These are phyloP conservation scores for Nomada goodeniana DNA, from an alignment of 2,888 invertebrate genomes.

Conservation along the genomic window DNA sequence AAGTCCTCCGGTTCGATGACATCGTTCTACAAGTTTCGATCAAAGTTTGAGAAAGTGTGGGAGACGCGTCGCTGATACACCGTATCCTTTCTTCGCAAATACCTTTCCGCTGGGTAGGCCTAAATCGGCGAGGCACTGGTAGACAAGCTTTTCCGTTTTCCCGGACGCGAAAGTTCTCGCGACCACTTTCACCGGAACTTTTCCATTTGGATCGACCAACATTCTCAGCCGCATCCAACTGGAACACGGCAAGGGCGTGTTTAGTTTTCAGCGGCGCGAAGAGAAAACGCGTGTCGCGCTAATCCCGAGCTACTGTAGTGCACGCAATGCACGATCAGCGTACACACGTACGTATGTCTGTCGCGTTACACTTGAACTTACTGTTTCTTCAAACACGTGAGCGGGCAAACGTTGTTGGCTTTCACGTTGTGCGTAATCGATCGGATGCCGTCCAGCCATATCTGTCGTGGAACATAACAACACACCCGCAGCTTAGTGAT, in stretches of 20 bases:
- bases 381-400: slow-evolving; percentile 99
- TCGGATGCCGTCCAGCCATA: slow-evolving; percentile 97
- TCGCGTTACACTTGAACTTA: slow-evolving; percentile 88
- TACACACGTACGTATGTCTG: slow-evolving; percentile 7
- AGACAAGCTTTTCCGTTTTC: slow-evolving; percentile 98
- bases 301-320: too few species aligned
- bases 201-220: slow-evolving; percentile 96
- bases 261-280: background rate
- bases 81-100: background rate
- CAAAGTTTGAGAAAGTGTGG: slow-evolving; percentile 9
- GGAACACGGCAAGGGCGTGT: slow-evolving; percentile 80
- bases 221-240: slow-evolving; percentile 99
- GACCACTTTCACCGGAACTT: slow-evolving; percentile 98
- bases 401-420: slow-evolving; percentile 99
- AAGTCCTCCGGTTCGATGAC: slow-evolving; percentile 97
- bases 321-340: too few species aligned
- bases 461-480: slow-evolving; percentile 86
- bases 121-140: slow-evolving; percentile 97
- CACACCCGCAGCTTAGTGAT: slow-evolving; percentile 50
- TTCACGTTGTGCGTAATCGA: slow-evolving; percentile 99
- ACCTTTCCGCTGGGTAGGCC: slow-evolving; percentile 96
- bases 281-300: slow-evolving; percentile 39
- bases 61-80: background rate
- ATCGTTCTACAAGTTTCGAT: slow-evolving; percentile 88
- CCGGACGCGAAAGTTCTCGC: slow-evolving; percentile 99